Evolutionary conservation across 1,140 invertebrate species (phyloP).

Genomic region (Tachypleus tridentatus): DNA sequence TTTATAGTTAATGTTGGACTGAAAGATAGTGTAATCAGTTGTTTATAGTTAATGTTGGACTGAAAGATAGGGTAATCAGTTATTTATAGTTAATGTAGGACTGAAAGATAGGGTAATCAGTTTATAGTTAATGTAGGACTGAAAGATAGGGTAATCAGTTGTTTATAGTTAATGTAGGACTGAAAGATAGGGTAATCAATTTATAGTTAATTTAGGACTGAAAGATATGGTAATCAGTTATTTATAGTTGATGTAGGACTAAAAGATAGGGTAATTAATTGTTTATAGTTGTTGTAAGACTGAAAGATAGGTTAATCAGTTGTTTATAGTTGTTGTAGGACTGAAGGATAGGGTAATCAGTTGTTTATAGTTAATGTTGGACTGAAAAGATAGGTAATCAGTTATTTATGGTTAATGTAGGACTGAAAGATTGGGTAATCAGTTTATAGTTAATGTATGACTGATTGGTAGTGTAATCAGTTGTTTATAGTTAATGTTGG

Average conservation of each 20-base stretch:
- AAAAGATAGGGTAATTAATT: slow-evolving; percentile 54
- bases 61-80: slow-evolving; percentile 58
- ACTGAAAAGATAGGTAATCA: slow-evolving; percentile 58
- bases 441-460: slow-evolving; percentile 22
- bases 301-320: slow-evolving; percentile 58
- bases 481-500: slow-evolving; percentile 29
- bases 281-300: slow-evolving; percentile 25
- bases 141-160: slow-evolving; percentile 54
- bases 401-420: slow-evolving; percentile 25
- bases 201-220: slow-evolving; percentile 38
- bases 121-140: slow-evolving; percentile 38
- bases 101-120: slow-evolving; percentile 60
- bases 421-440: slow-evolving; percentile 62
- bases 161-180: slow-evolving; percentile 32
- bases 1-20: slow-evolving; percentile 37
- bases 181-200: slow-evolving; percentile 58
- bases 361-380: slow-evolving; percentile 29
- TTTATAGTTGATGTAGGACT: slow-evolving; percentile 38
- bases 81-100: slow-evolving; percentile 30
- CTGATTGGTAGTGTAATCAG: slow-evolving; percentile 59
- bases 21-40: slow-evolving; percentile 54
- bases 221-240: slow-evolving; percentile 54
- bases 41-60: slow-evolving; percentile 31
- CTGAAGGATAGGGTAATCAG: slow-evolving; percentile 60
- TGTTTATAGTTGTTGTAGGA: slow-evolving; percentile 30